phyloP scores from a whole-genome alignment of 2,888 invertebrate genomes.

The Anthoptus insignis region DNA sequence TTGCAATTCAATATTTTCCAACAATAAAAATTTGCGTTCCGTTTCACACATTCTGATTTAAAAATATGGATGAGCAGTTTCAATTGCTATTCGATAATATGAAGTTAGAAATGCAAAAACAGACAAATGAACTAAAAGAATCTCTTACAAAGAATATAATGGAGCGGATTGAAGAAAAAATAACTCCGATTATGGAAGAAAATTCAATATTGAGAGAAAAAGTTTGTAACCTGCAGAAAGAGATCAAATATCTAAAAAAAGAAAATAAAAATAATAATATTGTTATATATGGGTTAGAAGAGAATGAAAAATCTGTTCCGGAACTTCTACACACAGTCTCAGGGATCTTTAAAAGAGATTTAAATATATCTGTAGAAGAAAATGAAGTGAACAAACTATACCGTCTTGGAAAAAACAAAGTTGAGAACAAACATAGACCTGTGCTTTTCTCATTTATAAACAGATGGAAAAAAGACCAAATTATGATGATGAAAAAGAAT shows the following conservation, averaged over 20 bases:
- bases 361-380: too few relatives aligned
- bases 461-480: constrained; percentile 46
- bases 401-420: neutral
- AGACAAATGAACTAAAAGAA: too few relatives aligned
- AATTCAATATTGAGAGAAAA: neutral
- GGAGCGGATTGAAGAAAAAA: neutral
- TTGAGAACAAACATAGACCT: neutral
- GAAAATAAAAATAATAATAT: neutral
- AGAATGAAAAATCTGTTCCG: neutral
- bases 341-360: neutral
- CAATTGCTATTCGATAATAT: too few relatives aligned
- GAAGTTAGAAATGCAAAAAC: too few relatives aligned
- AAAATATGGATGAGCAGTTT: too few relatives aligned
- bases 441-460: neutral
- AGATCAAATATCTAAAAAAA: neutral
- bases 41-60: too few relatives aligned
- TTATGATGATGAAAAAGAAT: constrained; percentile 48
- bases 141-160: constrained; percentile 2
- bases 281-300: too few relatives aligned
- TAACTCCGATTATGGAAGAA: neutral
- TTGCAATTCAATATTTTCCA: too few relatives aligned
- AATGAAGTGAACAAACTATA: too few relatives aligned
- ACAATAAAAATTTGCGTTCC: too few relatives aligned
- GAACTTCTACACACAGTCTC: neutral
- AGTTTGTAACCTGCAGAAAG: neutral